A percentile compares a stretch with the other conserved stretches of the same genome.
Evolutionary conservation across 1,140 invertebrate species (phyloP).

Genomic region (Trichonephila clavata): DNA sequence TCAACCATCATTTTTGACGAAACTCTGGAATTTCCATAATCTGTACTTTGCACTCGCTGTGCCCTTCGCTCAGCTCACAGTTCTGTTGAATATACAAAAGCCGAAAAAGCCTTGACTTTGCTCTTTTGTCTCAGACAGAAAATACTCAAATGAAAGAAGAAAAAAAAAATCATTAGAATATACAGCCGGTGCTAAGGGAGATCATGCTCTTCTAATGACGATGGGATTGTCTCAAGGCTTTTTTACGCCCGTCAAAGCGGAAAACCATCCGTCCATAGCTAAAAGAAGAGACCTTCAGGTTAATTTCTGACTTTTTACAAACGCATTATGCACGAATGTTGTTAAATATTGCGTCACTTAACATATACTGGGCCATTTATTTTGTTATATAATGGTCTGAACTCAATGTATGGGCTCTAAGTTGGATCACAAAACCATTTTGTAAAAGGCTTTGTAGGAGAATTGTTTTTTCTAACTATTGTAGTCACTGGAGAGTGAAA

Average conservation of each 20-base stretch:
- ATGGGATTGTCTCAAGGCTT: constrained; percentile 27
- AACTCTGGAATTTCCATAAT: constrained; percentile 10
- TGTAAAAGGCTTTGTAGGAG: neutral
- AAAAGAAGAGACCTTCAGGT: constrained; percentile 22
- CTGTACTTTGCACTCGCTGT: constrained; percentile 28
- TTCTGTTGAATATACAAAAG: constrained; percentile 3
- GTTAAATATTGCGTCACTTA: neutral
- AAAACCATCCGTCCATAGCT: constrained; percentile 5
- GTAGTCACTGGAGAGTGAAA: neutral
- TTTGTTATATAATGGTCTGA: neutral
- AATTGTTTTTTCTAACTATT: neutral
- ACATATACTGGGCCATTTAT: neutral
- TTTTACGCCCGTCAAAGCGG: neutral
- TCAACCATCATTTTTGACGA: neutral
- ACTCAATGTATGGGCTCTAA: neutral
- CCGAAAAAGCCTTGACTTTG: constrained; percentile 37
- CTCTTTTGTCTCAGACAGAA: constrained; percentile 1
- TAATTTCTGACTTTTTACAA: constrained; percentile 30
- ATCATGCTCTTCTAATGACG: constrained; percentile 45
- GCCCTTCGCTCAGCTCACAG: neutral
- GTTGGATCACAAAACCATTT: neutral
- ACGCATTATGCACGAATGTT: constrained; percentile 36
- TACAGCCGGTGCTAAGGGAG: constrained; percentile 10
- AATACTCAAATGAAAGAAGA: neutral
- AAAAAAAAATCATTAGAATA: constrained; percentile 49